These are phyloP conservation scores for Nerophis ophidion DNA, from an alignment of 2,113 vertebrate genomes.

Conservation along the genomic window DNA sequence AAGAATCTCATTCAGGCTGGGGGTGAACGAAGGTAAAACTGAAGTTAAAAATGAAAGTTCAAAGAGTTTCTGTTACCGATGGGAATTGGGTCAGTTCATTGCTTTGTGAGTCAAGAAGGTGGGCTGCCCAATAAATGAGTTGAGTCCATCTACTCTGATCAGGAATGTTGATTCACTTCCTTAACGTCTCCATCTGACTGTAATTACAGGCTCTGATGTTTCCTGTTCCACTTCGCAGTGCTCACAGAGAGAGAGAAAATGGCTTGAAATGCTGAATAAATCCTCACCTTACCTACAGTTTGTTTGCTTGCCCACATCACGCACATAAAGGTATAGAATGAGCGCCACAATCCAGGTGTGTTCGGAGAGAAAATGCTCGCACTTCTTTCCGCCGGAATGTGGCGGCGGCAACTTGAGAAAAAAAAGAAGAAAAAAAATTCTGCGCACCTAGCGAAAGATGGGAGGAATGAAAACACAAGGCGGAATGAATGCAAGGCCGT, in stretches of 20 bases:
- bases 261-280: conserved; percentile 29
- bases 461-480: conserved; percentile 71
- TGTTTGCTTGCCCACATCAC: conserved; percentile 27
- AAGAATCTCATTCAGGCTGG: neutral
- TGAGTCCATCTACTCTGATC: conserved; percentile 45
- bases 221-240: conserved; percentile 42
- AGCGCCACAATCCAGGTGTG: conserved; percentile 60
- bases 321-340: conserved; percentile 43
- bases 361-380: conserved; percentile 41
- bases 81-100: conserved; percentile 7
- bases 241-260: conserved; percentile 40
- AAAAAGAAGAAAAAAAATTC: conserved; percentile 25
- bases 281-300: conserved; percentile 18
- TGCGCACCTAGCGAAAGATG: conserved; percentile 53
- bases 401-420: conserved; percentile 59
- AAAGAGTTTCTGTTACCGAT: conserved; percentile 5
- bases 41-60: too few species aligned
- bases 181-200: conserved; percentile 55
- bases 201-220: conserved; percentile 60
- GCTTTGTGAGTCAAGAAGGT: neutral
- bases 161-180: conserved; percentile 53
- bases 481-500: conserved; percentile 63
- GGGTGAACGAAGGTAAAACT: conserved; percentile 6
- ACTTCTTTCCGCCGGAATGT: conserved; percentile 49
- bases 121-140: conserved; percentile 44